phyloP scores from a whole-genome alignment of 2,113 vertebrate genomes.

The Chlamydotis undulata region DNA sequence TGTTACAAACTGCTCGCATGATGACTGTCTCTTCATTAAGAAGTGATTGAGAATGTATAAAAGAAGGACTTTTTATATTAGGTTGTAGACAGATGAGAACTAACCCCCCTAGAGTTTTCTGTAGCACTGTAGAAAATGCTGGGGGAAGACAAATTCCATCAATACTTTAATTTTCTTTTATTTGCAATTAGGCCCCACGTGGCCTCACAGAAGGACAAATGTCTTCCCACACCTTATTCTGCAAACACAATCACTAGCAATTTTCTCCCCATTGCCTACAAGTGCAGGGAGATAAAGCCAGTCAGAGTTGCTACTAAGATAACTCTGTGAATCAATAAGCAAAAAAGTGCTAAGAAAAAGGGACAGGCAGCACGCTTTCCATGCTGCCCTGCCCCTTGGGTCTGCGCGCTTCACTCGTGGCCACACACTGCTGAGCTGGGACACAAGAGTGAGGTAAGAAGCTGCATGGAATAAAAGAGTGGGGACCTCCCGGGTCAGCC shows the following conservation, averaged over 20 bases:
- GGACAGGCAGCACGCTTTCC: background rate
- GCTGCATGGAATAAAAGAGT: background rate
- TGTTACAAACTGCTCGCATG: conserved; percentile 2
- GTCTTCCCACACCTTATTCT: background rate
- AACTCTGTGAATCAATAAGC: background rate
- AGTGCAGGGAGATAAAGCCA: background rate
- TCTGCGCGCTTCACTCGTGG: background rate
- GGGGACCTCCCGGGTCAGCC: background rate
- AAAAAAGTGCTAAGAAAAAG: background rate
- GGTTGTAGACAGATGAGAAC: background rate
- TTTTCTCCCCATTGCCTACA: background rate
- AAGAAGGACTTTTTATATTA: background rate
- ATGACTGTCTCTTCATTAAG: conserved; percentile 12
- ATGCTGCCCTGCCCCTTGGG: background rate
- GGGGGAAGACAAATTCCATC: background rate
- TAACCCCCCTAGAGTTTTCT: background rate
- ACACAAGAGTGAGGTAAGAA: background rate
- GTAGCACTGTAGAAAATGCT: background rate
- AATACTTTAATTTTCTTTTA: background rate
- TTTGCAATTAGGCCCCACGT: background rate
- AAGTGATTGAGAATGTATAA: background rate
- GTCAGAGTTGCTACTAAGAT: background rate
- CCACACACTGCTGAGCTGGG: background rate
- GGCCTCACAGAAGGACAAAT: background rate
- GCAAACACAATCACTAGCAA: background rate